phyloP scores from a whole-genome alignment of 2,797 vertebrate genomes.

The Sebastes goodei region DNA sequence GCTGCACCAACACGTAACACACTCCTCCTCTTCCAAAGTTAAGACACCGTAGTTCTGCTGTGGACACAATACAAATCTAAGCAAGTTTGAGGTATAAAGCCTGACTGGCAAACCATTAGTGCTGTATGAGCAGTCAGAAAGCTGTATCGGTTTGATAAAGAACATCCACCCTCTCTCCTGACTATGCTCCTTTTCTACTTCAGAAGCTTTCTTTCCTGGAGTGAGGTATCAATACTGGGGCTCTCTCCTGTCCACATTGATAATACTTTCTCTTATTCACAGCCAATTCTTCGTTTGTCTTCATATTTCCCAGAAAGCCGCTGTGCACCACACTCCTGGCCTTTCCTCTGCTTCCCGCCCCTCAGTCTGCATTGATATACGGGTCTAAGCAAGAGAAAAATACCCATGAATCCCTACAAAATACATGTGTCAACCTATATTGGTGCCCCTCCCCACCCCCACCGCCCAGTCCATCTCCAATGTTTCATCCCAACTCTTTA shows the following conservation, averaged over 20 bases:
- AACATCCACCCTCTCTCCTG: conserved; percentile 67
- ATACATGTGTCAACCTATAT: conserved; percentile 46
- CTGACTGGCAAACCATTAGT: conserved; percentile 68
- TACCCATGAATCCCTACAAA: conserved; percentile 83
- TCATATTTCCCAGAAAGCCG: conserved; percentile 81
- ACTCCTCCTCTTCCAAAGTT: conserved; percentile 49
- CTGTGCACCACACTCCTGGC: conserved; percentile 77
- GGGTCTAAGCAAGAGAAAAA: conserved; percentile 85
- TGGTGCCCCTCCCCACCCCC: conserved; percentile 28
- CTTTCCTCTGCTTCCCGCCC: conserved; percentile 84
- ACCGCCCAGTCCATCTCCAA: conserved; percentile 28
- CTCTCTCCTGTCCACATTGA: conserved; percentile 78
- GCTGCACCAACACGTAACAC: conserved; percentile 49
- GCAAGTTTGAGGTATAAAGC: conserved; percentile 57
- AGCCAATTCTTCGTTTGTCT: conserved; percentile 84
- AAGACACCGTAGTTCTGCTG: conserved; percentile 54
- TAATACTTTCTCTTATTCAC: conserved; percentile 81
- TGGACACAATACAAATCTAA: conserved; percentile 53
- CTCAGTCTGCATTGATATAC: conserved; percentile 87
- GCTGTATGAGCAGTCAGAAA: conserved; percentile 60
- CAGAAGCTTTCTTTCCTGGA: conserved; percentile 66
- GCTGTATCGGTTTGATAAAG: conserved; percentile 65
- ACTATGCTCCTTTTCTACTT: conserved; percentile 64
- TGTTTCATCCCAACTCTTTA: conserved; percentile 29
- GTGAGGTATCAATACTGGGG: conserved; percentile 75